These are phyloP conservation scores for Saccopteryx leptura DNA, from an alignment of 2,113 vertebrate genomes.

Conservation along the genomic window DNA sequence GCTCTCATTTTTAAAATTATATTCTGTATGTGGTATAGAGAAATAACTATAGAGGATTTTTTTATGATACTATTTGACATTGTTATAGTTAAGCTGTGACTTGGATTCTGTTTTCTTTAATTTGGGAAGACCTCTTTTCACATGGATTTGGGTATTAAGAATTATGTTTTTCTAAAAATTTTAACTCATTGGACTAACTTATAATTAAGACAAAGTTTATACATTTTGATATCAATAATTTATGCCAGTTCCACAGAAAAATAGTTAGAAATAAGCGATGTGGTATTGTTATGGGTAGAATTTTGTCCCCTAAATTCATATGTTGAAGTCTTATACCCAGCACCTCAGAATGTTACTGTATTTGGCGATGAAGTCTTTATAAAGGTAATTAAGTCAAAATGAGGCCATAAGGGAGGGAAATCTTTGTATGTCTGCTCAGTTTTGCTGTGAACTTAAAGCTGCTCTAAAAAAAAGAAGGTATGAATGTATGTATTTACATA, in stretches of 20 bases:
- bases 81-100: neutral
- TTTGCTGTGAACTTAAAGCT: neutral
- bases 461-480: neutral
- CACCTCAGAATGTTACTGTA: neutral
- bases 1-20: neutral
- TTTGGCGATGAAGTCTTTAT: constrained; percentile 30
- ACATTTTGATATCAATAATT: constrained; percentile 22
- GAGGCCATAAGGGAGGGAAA: neutral
- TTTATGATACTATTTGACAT: neutral
- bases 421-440: neutral
- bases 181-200: constrained; percentile 26
- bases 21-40: constrained; percentile 6
- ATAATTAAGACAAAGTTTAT: neutral
- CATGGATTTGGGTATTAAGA: neutral
- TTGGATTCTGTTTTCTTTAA: neutral
- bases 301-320: neutral
- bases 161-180: neutral
- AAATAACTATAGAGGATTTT: neutral
- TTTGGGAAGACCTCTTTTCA: constrained; percentile 40
- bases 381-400: constrained; percentile 48
- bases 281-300: neutral
- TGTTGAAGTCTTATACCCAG: neutral
- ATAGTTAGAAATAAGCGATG: neutral
- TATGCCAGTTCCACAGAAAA: neutral
- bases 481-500: neutral